phyloP scores from a whole-genome alignment of 2,113 vertebrate species.

The Phylloscopus whistleri region DNA sequence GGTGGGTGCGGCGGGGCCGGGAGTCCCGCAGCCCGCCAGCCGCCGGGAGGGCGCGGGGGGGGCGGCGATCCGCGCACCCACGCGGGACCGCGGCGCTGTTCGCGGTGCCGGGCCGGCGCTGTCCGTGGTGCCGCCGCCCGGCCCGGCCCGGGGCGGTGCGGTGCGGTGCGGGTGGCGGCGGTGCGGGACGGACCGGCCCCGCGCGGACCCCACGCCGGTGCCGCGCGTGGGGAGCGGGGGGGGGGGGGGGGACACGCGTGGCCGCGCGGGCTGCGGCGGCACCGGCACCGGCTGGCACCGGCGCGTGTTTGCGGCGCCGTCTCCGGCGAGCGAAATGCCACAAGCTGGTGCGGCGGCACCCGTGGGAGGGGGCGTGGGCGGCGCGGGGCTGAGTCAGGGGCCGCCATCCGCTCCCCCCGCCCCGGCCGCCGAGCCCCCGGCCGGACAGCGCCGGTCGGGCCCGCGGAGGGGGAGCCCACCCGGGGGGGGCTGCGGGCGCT shows the following conservation, averaged over 20 bases:
- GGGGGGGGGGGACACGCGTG: no score
- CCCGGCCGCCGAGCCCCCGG: background rate
- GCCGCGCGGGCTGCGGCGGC: constrained; percentile 55
- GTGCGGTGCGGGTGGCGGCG: background rate
- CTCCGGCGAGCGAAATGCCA: constrained; percentile 80
- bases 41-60: background rate
- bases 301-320: constrained; percentile 75
- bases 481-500: background rate
- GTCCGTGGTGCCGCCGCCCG: background rate
- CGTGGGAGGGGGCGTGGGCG: constrained; percentile 49
- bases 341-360: constrained; percentile 76
- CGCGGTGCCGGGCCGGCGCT: background rate
- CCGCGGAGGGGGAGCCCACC: background rate
- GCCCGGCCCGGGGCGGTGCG: background rate
- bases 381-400: constrained; percentile 71
- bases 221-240: constrained; percentile 12
- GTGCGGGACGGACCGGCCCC: no score
- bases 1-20: no score
- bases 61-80: background rate
- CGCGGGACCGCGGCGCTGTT: background rate
- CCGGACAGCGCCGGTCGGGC: background rate
- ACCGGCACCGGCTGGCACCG: constrained; percentile 71
- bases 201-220: background rate
- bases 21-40: background rate
- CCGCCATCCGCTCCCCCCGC: constrained; percentile 58